phyloP scores from a whole-genome alignment of 2,797 vertebrate species.

The Oreortyx pictus region DNA sequence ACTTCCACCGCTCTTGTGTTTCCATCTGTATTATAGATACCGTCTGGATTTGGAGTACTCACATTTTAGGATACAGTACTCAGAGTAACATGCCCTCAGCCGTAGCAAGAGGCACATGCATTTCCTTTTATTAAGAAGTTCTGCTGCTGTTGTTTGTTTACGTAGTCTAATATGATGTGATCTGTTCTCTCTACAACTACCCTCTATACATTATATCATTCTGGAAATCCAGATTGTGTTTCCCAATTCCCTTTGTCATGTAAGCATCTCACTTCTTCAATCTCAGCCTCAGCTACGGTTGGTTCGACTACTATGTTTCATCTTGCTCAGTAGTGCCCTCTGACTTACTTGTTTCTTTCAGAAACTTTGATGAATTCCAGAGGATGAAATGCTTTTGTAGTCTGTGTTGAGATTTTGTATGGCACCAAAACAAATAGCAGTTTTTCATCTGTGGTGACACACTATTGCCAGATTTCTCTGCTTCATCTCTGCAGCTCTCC shows the following conservation, averaged over 20 bases:
- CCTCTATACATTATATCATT: not conserved
- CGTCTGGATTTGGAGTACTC: not conserved
- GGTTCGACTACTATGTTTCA: not conserved
- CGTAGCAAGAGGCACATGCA: not conserved
- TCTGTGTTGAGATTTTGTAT: not conserved
- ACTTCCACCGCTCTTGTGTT: not conserved
- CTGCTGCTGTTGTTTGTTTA: not conserved
- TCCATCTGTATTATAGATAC: not conserved
- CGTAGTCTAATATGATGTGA: not conserved
- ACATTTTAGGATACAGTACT: not conserved
- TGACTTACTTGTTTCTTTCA: not conserved
- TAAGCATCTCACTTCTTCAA: not conserved
- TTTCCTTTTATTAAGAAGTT: not conserved
- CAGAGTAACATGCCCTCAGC: not conserved
- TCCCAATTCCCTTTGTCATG: not conserved
- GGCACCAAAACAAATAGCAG: not conserved
- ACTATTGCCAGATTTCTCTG: conserved; percentile 15
- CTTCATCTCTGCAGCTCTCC: conserved; percentile 5
- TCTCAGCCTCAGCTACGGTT: not conserved
- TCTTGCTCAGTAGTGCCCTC: not conserved
- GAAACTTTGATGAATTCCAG: not conserved
- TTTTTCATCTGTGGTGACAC: not conserved
- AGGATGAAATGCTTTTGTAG: not conserved
- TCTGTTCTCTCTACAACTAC: not conserved
- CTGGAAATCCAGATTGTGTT: not conserved